A percentile compares a stretch with the other conserved stretches of the same genome.
Conservation (phyloP, 2,888 invertebrate genomes). For the Scaptomyza flava region DNA sequence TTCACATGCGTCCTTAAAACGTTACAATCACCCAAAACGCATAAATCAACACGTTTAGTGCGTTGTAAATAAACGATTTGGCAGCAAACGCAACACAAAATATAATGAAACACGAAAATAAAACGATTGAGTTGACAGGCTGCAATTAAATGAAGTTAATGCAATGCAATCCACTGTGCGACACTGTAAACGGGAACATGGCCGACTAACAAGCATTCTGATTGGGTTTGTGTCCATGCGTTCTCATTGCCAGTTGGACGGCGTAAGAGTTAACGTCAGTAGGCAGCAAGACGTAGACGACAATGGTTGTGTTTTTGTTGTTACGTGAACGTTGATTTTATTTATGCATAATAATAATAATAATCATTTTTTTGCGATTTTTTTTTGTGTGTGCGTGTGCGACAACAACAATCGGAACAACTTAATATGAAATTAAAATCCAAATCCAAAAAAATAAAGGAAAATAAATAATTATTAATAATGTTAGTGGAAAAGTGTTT, state of each 20-base stretch:
- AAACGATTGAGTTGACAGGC: not conserved
- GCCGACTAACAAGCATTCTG: constrained; percentile 59
- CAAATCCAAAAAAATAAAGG: not conserved
- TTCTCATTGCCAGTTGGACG: constrained; percentile 64
- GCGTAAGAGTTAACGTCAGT: constrained; percentile 70
- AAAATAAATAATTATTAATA: constrained; percentile 12
- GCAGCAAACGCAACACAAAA: not conserved
- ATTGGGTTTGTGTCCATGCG: constrained; percentile 58
- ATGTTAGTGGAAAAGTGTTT: constrained; percentile 32
- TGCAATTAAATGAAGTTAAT: not conserved
- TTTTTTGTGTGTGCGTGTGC: constrained; percentile 50
- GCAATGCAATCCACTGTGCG: constrained; percentile 38
- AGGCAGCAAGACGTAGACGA: constrained; percentile 79
- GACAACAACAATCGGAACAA: constrained; percentile 44
- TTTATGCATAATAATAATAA: constrained; percentile 45
- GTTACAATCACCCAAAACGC: not conserved
- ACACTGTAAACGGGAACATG: constrained; percentile 56
- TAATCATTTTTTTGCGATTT: constrained; percentile 51
- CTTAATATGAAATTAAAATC: constrained; percentile 8
- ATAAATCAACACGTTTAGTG: not conserved
- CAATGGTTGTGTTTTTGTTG: constrained; percentile 81
- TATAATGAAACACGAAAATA: no score
- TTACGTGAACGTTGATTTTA: constrained; percentile 74
- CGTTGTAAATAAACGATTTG: not conserved
- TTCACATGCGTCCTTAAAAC: constrained; percentile 10